Conservation (phyloP, 2,113 vertebrate species). For the Sapayoa aenigma region DNA sequence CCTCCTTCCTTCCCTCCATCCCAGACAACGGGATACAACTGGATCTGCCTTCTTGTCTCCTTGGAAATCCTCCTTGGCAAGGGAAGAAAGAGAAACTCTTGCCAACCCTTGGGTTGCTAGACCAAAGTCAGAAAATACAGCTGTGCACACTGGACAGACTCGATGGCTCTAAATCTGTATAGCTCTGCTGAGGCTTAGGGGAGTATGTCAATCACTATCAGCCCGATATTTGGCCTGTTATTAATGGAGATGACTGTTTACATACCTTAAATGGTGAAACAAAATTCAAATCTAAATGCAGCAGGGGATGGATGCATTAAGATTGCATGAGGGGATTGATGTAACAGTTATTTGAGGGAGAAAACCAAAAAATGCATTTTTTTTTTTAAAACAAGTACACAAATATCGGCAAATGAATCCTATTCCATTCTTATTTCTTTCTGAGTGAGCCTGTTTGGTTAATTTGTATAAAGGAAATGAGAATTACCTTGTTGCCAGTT, state of each 20-base stretch:
- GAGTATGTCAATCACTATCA: neutral
- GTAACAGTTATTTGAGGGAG: neutral
- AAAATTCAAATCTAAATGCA: neutral
- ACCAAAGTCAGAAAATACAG: neutral
- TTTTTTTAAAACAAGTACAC: neutral
- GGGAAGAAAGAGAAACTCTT: neutral
- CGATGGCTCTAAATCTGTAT: fast-evolving
- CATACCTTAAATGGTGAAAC: neutral
- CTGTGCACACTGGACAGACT: neutral
- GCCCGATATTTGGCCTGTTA: neutral
- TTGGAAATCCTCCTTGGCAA: neutral
- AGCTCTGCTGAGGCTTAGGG: neutral
- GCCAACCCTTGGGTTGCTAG: neutral
- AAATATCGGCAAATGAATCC: neutral
- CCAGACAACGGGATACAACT: neutral
- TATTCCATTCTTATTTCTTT: neutral
- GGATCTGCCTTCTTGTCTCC: neutral
- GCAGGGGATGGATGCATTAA: neutral
- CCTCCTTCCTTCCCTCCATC: neutral
- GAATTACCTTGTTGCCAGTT: slow-evolving; percentile 88
- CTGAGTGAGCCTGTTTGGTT: neutral
- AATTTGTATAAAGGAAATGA: neutral
- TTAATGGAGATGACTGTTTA: neutral
- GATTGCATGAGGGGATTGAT: neutral
- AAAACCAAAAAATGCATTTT: neutral